A percentile compares a stretch with the other conserved stretches of the same genome.
phyloP scores from a whole-genome alignment of 2,888 invertebrate species.

The Nomada lathburiana region DNA sequence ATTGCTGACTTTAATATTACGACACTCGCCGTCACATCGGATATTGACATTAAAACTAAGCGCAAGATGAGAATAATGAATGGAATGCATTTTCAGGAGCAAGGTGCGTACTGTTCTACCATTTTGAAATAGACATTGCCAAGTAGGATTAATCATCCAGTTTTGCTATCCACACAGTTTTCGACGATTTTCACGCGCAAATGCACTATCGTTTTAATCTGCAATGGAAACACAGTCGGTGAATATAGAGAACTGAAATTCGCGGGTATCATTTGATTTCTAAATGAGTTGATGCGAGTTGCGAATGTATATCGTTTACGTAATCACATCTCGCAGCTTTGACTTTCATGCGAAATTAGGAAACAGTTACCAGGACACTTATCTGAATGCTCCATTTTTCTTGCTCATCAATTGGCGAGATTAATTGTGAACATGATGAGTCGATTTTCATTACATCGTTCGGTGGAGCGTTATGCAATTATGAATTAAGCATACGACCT shows the following conservation, averaged over 20 bases:
- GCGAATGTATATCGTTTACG: neutral
- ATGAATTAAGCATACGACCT: neutral
- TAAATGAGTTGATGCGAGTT: neutral
- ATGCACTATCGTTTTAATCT: too few relatives aligned
- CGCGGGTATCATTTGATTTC: constrained; percentile 5
- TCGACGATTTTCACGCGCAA: too few relatives aligned
- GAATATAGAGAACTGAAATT: neutral
- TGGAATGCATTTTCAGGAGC: too few relatives aligned
- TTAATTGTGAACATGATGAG: neutral
- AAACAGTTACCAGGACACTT: neutral
- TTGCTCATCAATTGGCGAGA: neutral
- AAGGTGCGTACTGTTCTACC: too few relatives aligned
- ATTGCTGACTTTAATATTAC: too few relatives aligned
- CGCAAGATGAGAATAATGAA: too few relatives aligned
- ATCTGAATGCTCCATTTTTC: neutral
- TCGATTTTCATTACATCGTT: neutral
- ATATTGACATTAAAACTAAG: too few relatives aligned
- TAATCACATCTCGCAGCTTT: neutral
- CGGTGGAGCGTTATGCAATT: neutral
- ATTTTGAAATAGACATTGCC: too few relatives aligned
- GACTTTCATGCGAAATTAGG: constrained; percentile 14
- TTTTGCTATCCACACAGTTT: too few relatives aligned
- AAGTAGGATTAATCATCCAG: too few relatives aligned
- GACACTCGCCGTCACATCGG: too few relatives aligned
- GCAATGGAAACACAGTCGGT: too few relatives aligned